A percentile compares a stretch with the other conserved stretches of the same genome.
These are phyloP conservation scores for Polyergus mexicanus DNA, from an alignment of 1,140 invertebrate species.

Conservation along the genomic window DNA sequence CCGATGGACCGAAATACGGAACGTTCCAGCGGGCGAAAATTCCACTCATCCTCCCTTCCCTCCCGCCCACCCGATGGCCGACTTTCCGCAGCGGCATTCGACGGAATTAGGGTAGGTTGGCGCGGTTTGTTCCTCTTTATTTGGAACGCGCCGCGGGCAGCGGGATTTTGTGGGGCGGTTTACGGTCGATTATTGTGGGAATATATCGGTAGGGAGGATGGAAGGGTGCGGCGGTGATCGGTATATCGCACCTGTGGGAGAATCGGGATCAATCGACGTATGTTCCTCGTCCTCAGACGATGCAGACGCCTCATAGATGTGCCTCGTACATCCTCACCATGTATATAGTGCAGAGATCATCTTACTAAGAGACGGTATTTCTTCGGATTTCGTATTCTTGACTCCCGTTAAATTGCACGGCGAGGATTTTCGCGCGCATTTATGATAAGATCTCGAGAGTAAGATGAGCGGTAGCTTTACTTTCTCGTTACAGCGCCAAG, in stretches of 20 bases:
- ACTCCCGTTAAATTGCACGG: background rate
- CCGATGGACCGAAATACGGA: constrained; percentile 21
- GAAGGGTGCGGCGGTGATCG: constrained; percentile 54
- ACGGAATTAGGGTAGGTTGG: constrained; percentile 50
- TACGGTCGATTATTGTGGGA: constrained; percentile 64
- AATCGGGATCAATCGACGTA: constrained; percentile 64
- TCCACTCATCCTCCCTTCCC: background rate
- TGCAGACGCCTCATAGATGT: constrained; percentile 30
- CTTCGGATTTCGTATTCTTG: background rate
- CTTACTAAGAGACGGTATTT: background rate
- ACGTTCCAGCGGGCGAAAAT: constrained; percentile 44
- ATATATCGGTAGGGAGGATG: constrained; percentile 60
- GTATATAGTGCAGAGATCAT: background rate
- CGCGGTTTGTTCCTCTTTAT: constrained; percentile 52
- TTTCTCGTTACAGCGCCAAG: constrained; percentile 23
- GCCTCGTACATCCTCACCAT: background rate
- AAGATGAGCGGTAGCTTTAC: constrained; percentile 2
- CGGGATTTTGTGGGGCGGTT: constrained; percentile 59
- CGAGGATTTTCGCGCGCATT: background rate
- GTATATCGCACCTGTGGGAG: constrained; percentile 71
- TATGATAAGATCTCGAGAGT: background rate
- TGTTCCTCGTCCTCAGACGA: constrained; percentile 36
- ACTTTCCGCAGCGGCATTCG: constrained; percentile 44
- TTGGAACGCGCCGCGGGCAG: constrained; percentile 22
- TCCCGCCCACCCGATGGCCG: constrained; percentile 41